Percentiles rank a stretch among this genome's conserved stretches.
Evolutionary conservation across 2,113 vertebrate genomes (phyloP).

Genomic region (Lampris megalopsis): DNA sequence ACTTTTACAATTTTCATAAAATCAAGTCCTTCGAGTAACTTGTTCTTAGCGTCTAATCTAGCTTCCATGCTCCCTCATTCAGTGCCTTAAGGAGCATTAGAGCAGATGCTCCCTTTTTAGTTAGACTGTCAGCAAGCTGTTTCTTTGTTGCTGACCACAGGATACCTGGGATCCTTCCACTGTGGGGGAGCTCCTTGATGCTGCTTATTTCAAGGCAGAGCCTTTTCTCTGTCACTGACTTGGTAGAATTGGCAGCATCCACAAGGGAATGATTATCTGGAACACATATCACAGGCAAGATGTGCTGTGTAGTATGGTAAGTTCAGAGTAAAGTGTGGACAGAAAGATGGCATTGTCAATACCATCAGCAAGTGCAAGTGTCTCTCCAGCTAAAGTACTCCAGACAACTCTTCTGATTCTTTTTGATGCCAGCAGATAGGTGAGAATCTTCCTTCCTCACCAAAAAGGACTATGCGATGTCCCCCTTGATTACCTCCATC

Average conservation of each 20-base stretch:
- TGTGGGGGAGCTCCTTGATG: constrained; percentile 36
- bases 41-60: no score
- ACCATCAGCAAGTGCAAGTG: constrained; percentile 12
- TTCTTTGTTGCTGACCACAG: no score
- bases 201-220: constrained; percentile 33
- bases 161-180: background rate
- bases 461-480: no score
- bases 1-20: no score
- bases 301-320: background rate
- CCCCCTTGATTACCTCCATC: no score
- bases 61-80: constrained; percentile 15
- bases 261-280: constrained; percentile 40
- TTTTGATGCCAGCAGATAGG: constrained; percentile 21
- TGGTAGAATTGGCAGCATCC: constrained; percentile 40
- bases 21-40: no score
- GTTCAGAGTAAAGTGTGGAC: constrained; percentile 19
- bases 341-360: constrained; percentile 31
- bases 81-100: constrained; percentile 21
- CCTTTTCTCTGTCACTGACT: constrained; percentile 15
- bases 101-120: constrained; percentile 24
- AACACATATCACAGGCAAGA: constrained; percentile 24
- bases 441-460: constrained; percentile 20
- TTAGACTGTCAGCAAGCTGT: no score
- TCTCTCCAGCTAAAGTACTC: constrained; percentile 20
- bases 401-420: no score